Evolutionary conservation across 2,888 invertebrate genomes (phyloP).

Genomic region (Biston stratarius): DNA sequence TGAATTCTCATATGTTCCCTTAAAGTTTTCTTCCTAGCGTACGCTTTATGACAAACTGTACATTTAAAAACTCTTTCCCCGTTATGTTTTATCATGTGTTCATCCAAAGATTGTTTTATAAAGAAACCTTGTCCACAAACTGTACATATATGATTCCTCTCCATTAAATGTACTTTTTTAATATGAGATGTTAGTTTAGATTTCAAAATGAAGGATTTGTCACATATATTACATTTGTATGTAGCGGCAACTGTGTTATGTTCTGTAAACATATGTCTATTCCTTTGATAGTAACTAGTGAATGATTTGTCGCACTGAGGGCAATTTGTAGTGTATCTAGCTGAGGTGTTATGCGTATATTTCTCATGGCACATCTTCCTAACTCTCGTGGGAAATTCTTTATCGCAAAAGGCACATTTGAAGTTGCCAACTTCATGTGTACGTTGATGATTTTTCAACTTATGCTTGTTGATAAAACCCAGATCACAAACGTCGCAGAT

Average conservation of each 20-base stretch:
- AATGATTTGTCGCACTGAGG: conserved; percentile 74
- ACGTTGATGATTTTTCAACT: conserved; percentile 69
- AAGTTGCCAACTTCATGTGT: conserved; percentile 71
- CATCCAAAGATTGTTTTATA: conserved; percentile 73
- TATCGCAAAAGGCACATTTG: conserved; percentile 73
- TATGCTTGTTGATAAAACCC: conserved; percentile 74
- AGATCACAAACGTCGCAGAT: conserved; percentile 75
- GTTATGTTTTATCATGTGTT: conserved; percentile 78
- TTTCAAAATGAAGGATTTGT: conserved; percentile 73
- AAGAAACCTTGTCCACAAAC: conserved; percentile 78
- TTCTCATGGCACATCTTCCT: conserved; percentile 74
- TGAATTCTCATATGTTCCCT: conserved; percentile 80
- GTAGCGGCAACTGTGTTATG: conserved; percentile 71
- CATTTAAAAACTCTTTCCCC: conserved; percentile 75
- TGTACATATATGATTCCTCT: conserved; percentile 72
- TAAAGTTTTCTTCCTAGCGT: conserved; percentile 76
- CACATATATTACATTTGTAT: conserved; percentile 78
- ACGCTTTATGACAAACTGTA: conserved; percentile 70
- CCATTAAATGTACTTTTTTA: conserved; percentile 78
- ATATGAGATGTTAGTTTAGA: conserved; percentile 76
- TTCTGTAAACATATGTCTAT: conserved; percentile 72
- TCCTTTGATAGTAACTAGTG: conserved; percentile 74
- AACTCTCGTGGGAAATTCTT: conserved; percentile 68
- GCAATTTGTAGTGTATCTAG: conserved; percentile 73
- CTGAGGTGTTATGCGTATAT: conserved; percentile 69